These are phyloP conservation scores for Tipula lateralis DNA, from an alignment of 2,888 invertebrate genomes.

Conservation along the genomic window DNA sequence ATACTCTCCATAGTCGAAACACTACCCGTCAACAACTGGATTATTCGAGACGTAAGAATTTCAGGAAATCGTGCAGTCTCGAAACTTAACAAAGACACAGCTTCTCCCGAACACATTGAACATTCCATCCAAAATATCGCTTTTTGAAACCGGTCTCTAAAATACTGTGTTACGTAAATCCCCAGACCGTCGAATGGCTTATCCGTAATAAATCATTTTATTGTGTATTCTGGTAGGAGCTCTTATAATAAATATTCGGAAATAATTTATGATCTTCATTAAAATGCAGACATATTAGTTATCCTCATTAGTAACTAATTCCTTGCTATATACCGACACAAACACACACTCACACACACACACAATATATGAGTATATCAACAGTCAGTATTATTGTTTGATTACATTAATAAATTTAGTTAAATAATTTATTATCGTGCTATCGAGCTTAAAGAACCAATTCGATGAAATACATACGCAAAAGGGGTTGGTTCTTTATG, in stretches of 20 bases:
- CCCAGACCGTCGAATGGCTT: not conserved
- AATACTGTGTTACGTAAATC: not conserved
- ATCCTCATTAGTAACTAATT: not conserved
- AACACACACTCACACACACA: not conserved
- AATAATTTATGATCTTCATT: not conserved
- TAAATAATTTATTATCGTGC: constrained; percentile 5
- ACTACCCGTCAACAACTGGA: no score
- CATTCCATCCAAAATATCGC: no score
- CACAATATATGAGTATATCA: not conserved
- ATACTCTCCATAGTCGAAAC: no score
- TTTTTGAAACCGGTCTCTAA: no score
- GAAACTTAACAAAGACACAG: no score
- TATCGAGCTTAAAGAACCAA: constrained; percentile 1
- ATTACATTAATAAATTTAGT: not conserved
- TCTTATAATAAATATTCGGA: not conserved
- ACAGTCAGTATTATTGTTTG: not conserved
- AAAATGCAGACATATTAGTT: constrained; percentile 1
- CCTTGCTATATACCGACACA: not conserved
- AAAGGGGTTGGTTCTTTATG: not conserved
- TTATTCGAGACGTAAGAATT: no score
- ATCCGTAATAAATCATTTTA: not conserved
- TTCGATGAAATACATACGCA: not conserved
- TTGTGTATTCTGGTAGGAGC: not conserved
- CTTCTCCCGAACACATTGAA: no score
- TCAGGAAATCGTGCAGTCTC: no score